Evolutionary conservation across 2,888 invertebrate genomes (phyloP).

Genomic region (Stomorhina lunata): DNA sequence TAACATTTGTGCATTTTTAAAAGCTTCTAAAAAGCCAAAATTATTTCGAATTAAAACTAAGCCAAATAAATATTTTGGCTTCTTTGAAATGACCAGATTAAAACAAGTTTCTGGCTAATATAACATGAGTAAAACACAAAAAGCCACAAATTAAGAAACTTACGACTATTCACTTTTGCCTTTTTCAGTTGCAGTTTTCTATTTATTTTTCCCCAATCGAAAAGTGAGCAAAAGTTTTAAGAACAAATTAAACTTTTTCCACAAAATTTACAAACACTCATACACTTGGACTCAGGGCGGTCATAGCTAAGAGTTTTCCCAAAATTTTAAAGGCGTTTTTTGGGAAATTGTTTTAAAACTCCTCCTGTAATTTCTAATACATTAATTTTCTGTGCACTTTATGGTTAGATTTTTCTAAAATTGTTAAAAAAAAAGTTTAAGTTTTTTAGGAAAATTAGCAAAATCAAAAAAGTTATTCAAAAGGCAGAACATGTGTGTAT

Average conservation of each 20-base stretch:
- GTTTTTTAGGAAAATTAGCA: background rate
- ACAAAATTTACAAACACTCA: too few relatives aligned
- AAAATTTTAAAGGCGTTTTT: conserved; percentile 15
- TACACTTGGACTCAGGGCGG: too few relatives aligned
- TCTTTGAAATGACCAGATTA: background rate
- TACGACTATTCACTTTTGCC: background rate
- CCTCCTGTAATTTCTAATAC: background rate
- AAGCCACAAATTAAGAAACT: conserved; percentile 32
- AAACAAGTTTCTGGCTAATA: background rate
- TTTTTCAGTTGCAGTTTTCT: background rate
- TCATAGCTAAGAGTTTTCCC: too few relatives aligned
- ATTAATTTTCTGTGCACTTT: conserved; percentile 50
- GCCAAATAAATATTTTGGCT: too few relatives aligned
- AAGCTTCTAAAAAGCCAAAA: background rate
- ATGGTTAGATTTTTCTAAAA: background rate
- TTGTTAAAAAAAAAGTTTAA: background rate
- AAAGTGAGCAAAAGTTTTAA: conserved; percentile 10
- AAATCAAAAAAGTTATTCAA: background rate
- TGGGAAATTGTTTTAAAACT: conserved; percentile 3
- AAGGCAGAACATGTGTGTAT: too few relatives aligned
- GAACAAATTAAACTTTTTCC: conserved; percentile 13
- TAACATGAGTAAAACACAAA: conserved; percentile 1
- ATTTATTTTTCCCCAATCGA: background rate
- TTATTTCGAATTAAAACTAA: background rate
- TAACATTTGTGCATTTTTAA: too few relatives aligned